A percentile compares a stretch with the other conserved stretches of the same genome.
Conservation (phyloP, 2,113 vertebrate genomes). For the Condylura cristata region DNA sequence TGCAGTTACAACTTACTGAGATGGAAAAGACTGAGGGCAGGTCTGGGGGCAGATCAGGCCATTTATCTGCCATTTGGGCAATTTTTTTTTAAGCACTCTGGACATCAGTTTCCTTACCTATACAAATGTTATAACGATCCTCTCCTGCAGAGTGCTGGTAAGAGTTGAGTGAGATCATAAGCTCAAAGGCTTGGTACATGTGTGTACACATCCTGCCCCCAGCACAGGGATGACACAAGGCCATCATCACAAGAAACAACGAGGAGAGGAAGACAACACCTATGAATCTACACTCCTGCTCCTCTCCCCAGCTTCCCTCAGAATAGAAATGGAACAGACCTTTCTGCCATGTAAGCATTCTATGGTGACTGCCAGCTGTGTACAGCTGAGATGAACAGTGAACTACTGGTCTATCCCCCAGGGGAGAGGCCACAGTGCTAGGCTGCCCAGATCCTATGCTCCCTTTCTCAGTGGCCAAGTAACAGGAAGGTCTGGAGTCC, state of each 20-base stretch:
- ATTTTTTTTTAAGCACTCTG: not conserved
- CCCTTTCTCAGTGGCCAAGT: not conserved
- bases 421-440: not conserved
- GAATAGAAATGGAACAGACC: not conserved
- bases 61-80: not conserved
- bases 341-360: not conserved
- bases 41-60: no score
- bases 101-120: not conserved
- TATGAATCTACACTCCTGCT: not conserved
- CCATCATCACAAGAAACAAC: no score
- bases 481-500: not conserved
- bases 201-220: fast-evolving
- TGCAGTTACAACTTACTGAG: not conserved
- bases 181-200: not conserved
- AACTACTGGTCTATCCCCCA: not conserved
- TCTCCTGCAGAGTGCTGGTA: not conserved
- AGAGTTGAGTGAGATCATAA: not conserved
- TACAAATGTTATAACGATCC: no score
- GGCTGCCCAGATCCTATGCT: not conserved
- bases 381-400: not conserved
- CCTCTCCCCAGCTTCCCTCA: not conserved
- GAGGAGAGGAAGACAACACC: not conserved
- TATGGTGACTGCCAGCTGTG: not conserved
- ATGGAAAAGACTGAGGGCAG: not conserved
- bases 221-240: not conserved